phyloP scores from a whole-genome alignment of 2,113 vertebrate species.

The Athene cunicularia region DNA sequence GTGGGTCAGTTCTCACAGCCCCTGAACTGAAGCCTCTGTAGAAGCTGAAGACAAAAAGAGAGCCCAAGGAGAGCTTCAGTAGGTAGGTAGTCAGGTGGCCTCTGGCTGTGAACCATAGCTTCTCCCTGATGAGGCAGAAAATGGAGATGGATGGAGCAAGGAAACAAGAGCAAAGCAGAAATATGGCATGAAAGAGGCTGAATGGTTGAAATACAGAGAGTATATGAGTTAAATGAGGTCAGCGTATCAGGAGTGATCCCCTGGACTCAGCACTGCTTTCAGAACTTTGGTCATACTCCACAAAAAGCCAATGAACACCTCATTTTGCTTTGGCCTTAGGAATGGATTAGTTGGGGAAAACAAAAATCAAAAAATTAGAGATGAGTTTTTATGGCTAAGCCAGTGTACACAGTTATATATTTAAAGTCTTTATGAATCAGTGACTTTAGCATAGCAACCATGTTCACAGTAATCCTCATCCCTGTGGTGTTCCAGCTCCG shows the following conservation, averaged over 20 bases:
- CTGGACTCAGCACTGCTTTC: background rate
- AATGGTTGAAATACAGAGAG: background rate
- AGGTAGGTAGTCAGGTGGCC: background rate
- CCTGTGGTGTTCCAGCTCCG: background rate
- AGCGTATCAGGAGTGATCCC: background rate
- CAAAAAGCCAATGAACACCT: background rate
- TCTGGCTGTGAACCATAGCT: background rate
- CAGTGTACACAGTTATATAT: rapidly evolving
- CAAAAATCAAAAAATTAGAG: rapidly evolving
- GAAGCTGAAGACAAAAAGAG: background rate
- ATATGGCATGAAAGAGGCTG: background rate
- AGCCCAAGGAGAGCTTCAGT: background rate
- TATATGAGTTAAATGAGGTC: background rate
- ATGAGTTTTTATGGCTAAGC: background rate
- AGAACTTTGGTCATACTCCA: background rate
- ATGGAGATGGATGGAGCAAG: background rate
- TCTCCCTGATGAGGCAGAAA: background rate
- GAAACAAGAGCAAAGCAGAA: background rate
- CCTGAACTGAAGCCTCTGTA: background rate
- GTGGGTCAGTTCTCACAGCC: background rate
- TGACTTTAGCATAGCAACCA: background rate
- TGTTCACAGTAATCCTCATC: background rate
- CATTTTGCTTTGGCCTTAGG: background rate
- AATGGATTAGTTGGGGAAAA: background rate
- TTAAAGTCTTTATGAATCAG: background rate